These are phyloP conservation scores for Chondrilla cf. caribensis DNA, from an alignment of 37 sponge, comb jelly and placozoan species.

Conservation along the genomic window DNA sequence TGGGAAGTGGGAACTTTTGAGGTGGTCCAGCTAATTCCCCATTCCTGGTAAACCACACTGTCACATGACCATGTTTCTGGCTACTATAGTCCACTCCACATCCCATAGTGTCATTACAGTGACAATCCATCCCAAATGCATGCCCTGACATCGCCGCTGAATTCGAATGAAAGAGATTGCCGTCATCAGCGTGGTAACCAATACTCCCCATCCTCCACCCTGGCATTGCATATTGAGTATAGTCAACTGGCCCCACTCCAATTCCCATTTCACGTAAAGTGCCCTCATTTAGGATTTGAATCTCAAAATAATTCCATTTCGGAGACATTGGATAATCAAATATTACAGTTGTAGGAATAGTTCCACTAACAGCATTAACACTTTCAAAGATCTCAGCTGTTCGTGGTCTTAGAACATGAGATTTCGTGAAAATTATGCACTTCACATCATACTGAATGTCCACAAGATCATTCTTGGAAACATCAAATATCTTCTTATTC, in stretches of 20 bases:
- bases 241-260: constrained; percentile 51
- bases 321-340: constrained; percentile 57
- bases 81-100: constrained; percentile 54
- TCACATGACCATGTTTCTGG: constrained; percentile 44
- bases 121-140: constrained; percentile 46
- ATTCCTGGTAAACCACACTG: no score
- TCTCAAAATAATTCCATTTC: no score
- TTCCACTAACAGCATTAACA: no score
- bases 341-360: constrained; percentile 61
- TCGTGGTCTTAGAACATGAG: no score
- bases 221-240: constrained; percentile 60
- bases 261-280: constrained; percentile 51
- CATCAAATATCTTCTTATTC: no score
- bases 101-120: constrained; percentile 66
- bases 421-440: no score
- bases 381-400: no score
- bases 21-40: no score
- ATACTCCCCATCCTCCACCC: constrained; percentile 63
- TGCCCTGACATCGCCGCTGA: constrained; percentile 52
- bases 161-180: constrained; percentile 48
- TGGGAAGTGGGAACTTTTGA: no score
- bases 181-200: no score
- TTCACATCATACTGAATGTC: no score
- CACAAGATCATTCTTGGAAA: no score
- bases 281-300: constrained; percentile 53